Percentiles rank a stretch among this genome's conserved stretches.
Conservation (phyloP, 2,113 vertebrate species). For the Nematolebias whitei region DNA sequence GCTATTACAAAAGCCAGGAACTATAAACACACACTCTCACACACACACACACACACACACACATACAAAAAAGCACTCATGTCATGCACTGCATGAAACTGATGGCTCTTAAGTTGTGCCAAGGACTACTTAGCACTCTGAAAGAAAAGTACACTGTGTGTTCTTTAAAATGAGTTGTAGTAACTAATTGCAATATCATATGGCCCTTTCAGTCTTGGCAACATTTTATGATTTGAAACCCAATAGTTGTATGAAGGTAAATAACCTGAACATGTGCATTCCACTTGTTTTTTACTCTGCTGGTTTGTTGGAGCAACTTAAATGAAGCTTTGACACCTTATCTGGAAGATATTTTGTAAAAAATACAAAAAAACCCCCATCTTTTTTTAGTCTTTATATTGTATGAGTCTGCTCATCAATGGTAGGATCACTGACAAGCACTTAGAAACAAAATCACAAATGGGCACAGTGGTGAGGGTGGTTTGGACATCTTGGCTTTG, state of each 20-base stretch:
- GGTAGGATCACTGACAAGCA: constrained; percentile 47
- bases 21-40: constrained; percentile 63
- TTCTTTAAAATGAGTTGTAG: constrained; percentile 39
- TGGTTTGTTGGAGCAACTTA: not conserved
- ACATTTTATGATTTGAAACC: constrained; percentile 45
- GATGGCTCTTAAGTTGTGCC: constrained; percentile 62
- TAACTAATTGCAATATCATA: constrained; percentile 50
- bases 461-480: constrained; percentile 17
- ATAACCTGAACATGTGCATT: constrained; percentile 24
- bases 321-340: constrained; percentile 12
- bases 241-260: constrained; percentile 36
- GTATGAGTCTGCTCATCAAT: constrained; percentile 29
- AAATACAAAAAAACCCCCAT: not conserved
- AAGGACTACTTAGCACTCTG: constrained; percentile 52
- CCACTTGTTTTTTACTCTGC: not conserved
- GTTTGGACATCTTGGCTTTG: constrained; percentile 52
- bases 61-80: constrained; percentile 52
- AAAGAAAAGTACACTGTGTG: constrained; percentile 50
- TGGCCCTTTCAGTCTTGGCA: constrained; percentile 20
- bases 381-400: constrained; percentile 9
- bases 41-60: constrained; percentile 42
- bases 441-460: constrained; percentile 25
- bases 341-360: constrained; percentile 5
- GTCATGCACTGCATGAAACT: constrained; percentile 56
- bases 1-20: constrained; percentile 76